phyloP scores from a whole-genome alignment of 2,797 vertebrate genomes.

The Pangasius macronema region DNA sequence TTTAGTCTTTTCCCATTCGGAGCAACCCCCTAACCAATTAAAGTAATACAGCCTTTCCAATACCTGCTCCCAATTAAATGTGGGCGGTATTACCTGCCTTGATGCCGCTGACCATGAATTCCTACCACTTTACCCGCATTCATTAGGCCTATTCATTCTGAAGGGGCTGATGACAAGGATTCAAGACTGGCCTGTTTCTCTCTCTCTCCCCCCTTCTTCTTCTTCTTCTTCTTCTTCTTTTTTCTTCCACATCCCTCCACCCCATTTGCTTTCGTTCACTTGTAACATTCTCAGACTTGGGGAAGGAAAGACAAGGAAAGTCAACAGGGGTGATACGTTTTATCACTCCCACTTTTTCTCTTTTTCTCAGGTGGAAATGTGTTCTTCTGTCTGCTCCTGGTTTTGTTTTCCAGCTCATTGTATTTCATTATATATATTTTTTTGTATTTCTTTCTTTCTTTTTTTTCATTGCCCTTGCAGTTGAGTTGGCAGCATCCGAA shows the following conservation, averaged over 20 bases:
- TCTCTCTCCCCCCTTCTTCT: conserved; percentile 64
- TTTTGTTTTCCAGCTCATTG: conserved; percentile 72
- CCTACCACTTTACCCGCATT: conserved; percentile 86
- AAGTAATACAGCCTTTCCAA: conserved; percentile 87
- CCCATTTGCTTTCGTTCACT: conserved; percentile 78
- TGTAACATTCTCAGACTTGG: conserved; percentile 11
- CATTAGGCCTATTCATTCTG: conserved; percentile 97
- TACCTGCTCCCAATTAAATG: conserved; percentile 97
- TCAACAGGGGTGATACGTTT: conserved; percentile 74
- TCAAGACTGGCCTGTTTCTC: conserved; percentile 77
- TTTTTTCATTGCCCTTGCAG: conserved; percentile 63
- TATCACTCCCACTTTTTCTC: conserved; percentile 52
- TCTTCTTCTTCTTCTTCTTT: background rate
- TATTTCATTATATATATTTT: conserved; percentile 68
- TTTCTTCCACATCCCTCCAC: conserved; percentile 4
- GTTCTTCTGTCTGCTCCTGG: conserved; percentile 68
- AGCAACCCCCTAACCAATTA: conserved; percentile 92
- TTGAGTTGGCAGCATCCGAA: conserved; percentile 79
- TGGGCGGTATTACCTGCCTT: conserved; percentile 96
- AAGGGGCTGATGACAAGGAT: conserved; percentile 82
- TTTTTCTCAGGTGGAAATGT: conserved; percentile 56
- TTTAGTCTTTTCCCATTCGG: conserved; percentile 97
- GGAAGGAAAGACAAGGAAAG: conserved; percentile 71
- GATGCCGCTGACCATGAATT: conserved; percentile 89
- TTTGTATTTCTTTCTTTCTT: background rate